Evolutionary conservation across 2,113 vertebrate genomes (phyloP).

Genomic region (Pleuronectes platessa): DNA sequence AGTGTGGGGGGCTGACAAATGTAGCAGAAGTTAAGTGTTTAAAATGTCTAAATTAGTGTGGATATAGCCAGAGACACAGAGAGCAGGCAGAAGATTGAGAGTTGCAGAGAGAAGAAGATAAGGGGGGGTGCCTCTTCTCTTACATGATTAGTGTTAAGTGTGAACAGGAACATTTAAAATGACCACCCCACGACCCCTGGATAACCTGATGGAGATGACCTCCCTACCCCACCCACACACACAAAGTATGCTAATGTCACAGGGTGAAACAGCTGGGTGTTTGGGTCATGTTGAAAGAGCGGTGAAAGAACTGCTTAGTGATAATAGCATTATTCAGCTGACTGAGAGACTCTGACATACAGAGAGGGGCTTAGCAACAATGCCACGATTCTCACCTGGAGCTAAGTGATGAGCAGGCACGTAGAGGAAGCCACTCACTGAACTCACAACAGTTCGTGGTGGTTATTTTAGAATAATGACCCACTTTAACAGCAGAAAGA

Average conservation of each 20-base stretch:
- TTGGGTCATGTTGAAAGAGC: slow-evolving; percentile 66
- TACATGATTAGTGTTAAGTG: slow-evolving; percentile 44
- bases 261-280: slow-evolving; percentile 75
- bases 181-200: slow-evolving; percentile 70
- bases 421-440: neutral
- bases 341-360: slow-evolving; percentile 46
- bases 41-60: neutral
- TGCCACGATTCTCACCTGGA: slow-evolving; percentile 66
- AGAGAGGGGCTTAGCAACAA: slow-evolving; percentile 55
- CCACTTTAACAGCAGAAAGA: too few species aligned
- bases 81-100: neutral
- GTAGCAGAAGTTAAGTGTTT: neutral
- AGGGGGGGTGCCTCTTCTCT: slow-evolving; percentile 43
- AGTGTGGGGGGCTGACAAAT: neutral
- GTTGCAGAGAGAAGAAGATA: neutral
- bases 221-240: slow-evolving; percentile 58
- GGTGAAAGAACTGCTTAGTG: slow-evolving; percentile 65
- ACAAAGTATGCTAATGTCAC: slow-evolving; percentile 78
- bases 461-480: too few species aligned
- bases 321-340: slow-evolving; percentile 76
- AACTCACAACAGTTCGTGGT: neutral
- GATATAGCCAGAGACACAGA: too few species aligned
- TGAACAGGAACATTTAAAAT: slow-evolving; percentile 61
- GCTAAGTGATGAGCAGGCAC: slow-evolving; percentile 38
- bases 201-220: slow-evolving; percentile 78